Evolutionary conservation across 2,113 vertebrate species (phyloP), one percentile per base, ranked within the genome.

Genomic region (Percopsis transmontana): DNA sequence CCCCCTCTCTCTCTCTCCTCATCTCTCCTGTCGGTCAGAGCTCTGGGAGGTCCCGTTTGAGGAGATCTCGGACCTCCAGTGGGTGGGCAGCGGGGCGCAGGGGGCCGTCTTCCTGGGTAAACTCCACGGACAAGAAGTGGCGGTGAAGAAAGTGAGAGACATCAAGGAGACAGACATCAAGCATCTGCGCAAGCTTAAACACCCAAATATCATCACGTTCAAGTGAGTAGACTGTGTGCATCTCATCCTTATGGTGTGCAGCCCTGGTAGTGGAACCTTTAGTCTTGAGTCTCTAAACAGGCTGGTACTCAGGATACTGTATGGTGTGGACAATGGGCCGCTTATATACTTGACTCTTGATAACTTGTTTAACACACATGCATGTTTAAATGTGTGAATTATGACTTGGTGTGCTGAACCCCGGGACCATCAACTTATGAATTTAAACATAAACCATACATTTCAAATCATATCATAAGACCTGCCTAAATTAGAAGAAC

Each of bases 121-220:
- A 80, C 94, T 97, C 76, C 94, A 96, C 1, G 95, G 95, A 3
- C 95, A 98, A 81, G 97, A 99, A 79, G 96, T 98, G 75, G 97
- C 97, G 0, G 96, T 99, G 65, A 98, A 99, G 90, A 99, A 99
- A 90, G 96, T 99, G 13, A 88, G 97, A 60, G 96, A 98, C 84
- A 94, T 97, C 72, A 99, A 99, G 85, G 97, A 99, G 89, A 99
- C 97, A 0, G 97, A 99, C 84, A 99, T 99, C 90, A 98, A 97
- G 75, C 96, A 99, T 87, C 93, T 98, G 59, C 91, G 97, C 65
- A 98, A 97, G 81, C 94, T 99, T 58, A 98, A 99, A 80, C 97
- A 99, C 77, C 97, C 97, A 85, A 99, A 98, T 91, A 99, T 99
- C 91, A 99, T 99, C 89, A 98, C 96, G 44, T 99, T 99, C 92